A percentile compares a stretch with the other conserved stretches of the same genome.
These are phyloP conservation scores for Pachypanchax playfairii DNA, from an alignment of 2,113 vertebrate genomes.

Conservation along the genomic window DNA sequence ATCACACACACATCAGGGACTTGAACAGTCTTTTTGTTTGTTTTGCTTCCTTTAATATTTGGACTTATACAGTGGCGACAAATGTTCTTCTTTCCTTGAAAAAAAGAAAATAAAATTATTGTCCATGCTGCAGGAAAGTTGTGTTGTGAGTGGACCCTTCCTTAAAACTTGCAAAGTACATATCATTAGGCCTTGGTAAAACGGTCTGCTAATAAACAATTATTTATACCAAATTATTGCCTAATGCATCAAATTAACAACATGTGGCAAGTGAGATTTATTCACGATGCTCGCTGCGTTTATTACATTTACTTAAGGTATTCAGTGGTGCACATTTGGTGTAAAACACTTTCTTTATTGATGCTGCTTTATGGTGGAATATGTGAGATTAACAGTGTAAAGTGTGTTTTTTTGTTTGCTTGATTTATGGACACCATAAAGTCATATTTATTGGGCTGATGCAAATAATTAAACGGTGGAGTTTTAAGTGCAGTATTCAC, in stretches of 20 bases:
- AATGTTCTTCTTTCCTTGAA: conserved; percentile 22
- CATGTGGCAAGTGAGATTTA: conserved; percentile 98
- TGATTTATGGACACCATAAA: conserved; percentile 95
- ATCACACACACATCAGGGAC: too few relatives aligned
- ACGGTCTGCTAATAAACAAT: conserved; percentile 97
- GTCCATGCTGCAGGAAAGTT: conserved; percentile 59
- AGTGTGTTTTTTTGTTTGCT: conserved; percentile 92
- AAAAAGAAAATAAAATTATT: conserved; percentile 62
- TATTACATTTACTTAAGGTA: conserved; percentile 99
- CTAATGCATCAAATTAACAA: conserved; percentile 99
- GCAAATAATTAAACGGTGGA: conserved; percentile 98
- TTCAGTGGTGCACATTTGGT: conserved; percentile 93
- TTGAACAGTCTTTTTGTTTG: not conserved
- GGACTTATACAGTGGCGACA: conserved; percentile 27
- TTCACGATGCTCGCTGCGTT: conserved; percentile 89
- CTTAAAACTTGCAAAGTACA: conserved; percentile 72
- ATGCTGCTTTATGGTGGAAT: conserved; percentile 95
- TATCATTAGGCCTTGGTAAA: conserved; percentile 86
- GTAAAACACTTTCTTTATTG: conserved; percentile 97
- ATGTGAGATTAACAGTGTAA: conserved; percentile 97
- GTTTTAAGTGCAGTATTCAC: conserved; percentile 95
- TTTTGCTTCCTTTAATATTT: conserved; percentile 36
- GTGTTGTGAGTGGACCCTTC: conserved; percentile 68
- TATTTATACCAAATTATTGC: conserved; percentile 99
- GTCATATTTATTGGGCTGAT: conserved; percentile 96